Base-by-base conservation (phyloP, 1,140 invertebrate species). In the Drosophila mauritiana region DNA sequence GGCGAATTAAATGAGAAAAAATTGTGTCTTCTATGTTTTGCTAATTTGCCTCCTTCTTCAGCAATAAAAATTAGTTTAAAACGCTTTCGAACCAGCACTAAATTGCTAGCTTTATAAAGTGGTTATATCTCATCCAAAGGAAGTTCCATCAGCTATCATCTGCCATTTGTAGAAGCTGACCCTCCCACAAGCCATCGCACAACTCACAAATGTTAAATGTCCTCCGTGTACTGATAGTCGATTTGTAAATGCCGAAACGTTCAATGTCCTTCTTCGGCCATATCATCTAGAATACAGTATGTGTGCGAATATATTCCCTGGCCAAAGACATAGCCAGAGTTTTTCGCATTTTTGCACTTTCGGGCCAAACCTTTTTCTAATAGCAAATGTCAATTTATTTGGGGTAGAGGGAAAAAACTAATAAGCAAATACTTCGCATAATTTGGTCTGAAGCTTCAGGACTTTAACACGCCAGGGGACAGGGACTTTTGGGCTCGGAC, bases 371-470 rank as follows among this genome's bases (percentile, higher is more conserved):
- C 83, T 88, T 86, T 86, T 86, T 79, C 83, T 73, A 88, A 86
- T 86, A 86, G 80, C 75, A 61, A 69, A 79, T 73, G 76, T 65
- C 84, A 83, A 89, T 88, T 88, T 89, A 86, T 88, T 58, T 48
- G 42, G 36, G 46, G 57, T 17, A 57, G 52, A 52, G 69, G 58
- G 40, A 61, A 57, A 86, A 86, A 83, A 67, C 65, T 88, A 88
- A 88, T 88, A 88, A 86, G 83, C 75, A 88, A 88, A 88, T 88
- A 89, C 75, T 88, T 83, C 84, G 83, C 83, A 88, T 88, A 88
- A 89, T 88, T 83, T 80, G 76, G 75, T 49, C 56, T 42, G 54
- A 39, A 52, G 54, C 45, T 49, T 31, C 37, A 62, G 72, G 74
- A 62, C 77, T 75, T 61, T 51, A 46, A 42, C 46, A 63, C 54